Evolutionary conservation across 2,888 invertebrate genomes (phyloP).

Genomic region (Julus scanicus): DNA sequence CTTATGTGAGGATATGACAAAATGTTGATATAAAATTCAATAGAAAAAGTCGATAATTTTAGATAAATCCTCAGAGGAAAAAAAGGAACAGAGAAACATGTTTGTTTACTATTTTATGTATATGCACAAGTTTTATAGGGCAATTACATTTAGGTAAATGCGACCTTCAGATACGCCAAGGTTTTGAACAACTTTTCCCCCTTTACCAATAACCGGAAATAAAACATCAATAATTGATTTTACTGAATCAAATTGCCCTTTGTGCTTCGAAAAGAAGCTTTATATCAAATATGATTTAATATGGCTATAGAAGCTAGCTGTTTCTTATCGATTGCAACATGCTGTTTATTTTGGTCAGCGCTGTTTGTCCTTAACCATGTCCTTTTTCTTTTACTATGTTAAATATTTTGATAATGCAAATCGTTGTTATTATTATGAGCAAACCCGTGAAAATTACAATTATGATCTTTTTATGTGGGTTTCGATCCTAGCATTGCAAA

Average conservation of each 20-base stretch:
- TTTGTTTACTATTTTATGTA: too few species aligned
- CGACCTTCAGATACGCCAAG: neutral
- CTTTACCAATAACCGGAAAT: neutral
- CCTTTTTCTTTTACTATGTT: neutral
- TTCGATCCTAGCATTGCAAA: neutral
- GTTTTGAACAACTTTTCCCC: neutral
- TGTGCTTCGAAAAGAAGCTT: neutral
- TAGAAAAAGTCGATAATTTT: too few species aligned
- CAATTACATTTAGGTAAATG: too few species aligned
- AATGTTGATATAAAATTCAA: too few species aligned
- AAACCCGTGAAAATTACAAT: neutral
- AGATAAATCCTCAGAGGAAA: too few species aligned
- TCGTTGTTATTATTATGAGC: neutral
- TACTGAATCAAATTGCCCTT: neutral
- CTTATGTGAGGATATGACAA: too few species aligned
- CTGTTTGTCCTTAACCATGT: neutral
- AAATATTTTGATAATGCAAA: conserved; percentile 4
- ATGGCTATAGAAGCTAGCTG: neutral
- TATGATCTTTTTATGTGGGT: neutral
- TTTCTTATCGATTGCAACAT: neutral
- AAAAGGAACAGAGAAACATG: too few species aligned
- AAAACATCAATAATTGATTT: neutral
- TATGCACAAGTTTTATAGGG: too few species aligned
- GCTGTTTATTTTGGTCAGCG: neutral
- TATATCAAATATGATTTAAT: neutral